Evolutionary conservation across 2,797 vertebrate species (phyloP).

Genomic region (Sardinella longiceps): DNA sequence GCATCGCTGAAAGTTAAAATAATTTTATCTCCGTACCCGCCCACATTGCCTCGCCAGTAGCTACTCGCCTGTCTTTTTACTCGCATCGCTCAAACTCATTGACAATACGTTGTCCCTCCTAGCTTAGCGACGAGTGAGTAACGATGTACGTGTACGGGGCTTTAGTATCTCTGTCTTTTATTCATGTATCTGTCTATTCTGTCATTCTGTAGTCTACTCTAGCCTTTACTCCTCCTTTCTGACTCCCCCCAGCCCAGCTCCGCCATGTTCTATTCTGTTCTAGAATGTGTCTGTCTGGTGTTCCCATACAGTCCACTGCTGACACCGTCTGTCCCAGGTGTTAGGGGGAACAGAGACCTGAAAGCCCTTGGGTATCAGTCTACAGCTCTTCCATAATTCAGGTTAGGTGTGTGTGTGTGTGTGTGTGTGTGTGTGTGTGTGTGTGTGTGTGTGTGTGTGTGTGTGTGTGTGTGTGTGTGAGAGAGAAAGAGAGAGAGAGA

Average conservation of each 20-base stretch:
- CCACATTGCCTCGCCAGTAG: no score
- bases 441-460: no score
- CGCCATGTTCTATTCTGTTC: conserved; percentile 15
- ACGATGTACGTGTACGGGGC: no score
- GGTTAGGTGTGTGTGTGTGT: conserved; percentile 11
- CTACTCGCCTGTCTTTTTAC: no score
- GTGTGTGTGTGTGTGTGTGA: no score
- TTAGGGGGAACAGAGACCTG: neutral
- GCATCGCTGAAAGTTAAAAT: no score
- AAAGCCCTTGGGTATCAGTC: neutral
- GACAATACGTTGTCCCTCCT: no score
- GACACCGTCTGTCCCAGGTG: neutral
- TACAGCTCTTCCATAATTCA: conserved; percentile 7
- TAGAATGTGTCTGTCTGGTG: neutral
- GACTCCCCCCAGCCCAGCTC: neutral
- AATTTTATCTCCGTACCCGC: no score
- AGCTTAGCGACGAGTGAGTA: no score
- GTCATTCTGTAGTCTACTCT: neutral
- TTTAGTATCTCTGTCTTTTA: neutral
- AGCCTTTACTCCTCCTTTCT: neutral
- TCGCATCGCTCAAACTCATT: no score
- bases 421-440: neutral
- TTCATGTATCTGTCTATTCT: neutral
- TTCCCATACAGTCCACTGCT: neutral
- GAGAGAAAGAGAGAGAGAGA: no score